Conservation (phyloP, 2,797 vertebrate genomes). For the Ctenosaura bakeri region DNA sequence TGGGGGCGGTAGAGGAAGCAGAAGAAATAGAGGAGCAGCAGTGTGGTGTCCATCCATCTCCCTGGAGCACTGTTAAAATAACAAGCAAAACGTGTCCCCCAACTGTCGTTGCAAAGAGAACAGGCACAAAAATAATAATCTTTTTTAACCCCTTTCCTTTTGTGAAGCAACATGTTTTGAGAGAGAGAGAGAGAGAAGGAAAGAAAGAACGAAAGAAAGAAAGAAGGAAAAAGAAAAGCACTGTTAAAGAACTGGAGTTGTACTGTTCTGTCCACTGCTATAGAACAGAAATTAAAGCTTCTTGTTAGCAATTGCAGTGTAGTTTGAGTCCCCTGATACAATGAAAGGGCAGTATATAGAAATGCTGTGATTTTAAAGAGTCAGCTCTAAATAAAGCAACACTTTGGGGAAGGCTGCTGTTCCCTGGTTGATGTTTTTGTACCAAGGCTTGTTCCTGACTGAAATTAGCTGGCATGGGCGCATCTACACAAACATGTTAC, state of each 20-base stretch:
- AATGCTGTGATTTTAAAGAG: background rate
- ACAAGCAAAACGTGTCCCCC: background rate
- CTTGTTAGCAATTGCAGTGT: background rate
- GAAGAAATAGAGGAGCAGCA: background rate
- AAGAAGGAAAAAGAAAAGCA: background rate
- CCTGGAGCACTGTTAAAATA: constrained; percentile 23
- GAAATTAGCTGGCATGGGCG: constrained; percentile 51
- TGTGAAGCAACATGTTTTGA: background rate
- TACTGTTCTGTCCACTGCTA: background rate
- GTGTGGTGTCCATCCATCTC: background rate
- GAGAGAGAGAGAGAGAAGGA: background rate
- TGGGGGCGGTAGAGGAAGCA: background rate
- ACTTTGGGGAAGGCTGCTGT: constrained; percentile 52
- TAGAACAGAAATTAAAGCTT: background rate
- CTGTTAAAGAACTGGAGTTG: background rate
- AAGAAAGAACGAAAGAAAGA: background rate
- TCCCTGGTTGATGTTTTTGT: constrained; percentile 29
- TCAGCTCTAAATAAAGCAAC: background rate
- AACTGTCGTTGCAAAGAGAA: constrained; percentile 28
- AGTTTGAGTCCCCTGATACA: background rate
- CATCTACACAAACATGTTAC: background rate
- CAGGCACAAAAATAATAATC: constrained; percentile 38
- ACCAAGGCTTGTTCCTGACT: constrained; percentile 57
- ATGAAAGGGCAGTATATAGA: constrained; percentile 33
- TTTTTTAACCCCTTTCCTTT: background rate